Percentiles rank a stretch among this genome's conserved stretches.
phyloP scores from a whole-genome alignment of 2,797 vertebrate species.

The Enteromius treurensis region DNA sequence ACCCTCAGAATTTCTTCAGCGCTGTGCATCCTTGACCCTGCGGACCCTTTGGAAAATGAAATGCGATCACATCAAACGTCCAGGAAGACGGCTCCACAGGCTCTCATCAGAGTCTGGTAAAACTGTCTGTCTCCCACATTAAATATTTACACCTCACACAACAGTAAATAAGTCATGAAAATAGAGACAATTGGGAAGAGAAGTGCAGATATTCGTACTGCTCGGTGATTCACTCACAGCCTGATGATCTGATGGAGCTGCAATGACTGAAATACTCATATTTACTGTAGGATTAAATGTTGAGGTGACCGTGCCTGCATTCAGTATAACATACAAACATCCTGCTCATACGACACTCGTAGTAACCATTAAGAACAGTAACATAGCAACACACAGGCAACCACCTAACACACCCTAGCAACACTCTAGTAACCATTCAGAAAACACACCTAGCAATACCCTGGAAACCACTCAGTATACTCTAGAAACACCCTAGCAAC shows the following conservation, averaged over 20 bases:
- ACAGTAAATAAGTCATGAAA: constrained; percentile 80
- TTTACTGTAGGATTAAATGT: background rate
- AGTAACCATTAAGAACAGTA: background rate
- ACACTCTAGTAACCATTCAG: background rate
- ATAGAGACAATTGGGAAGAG: constrained; percentile 63
- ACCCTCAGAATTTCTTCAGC: constrained; percentile 43
- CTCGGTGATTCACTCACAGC: constrained; percentile 18
- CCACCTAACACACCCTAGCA: background rate
- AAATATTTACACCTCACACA: constrained; percentile 74
- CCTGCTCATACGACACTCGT: background rate
- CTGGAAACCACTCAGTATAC: background rate
- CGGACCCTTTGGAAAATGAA: constrained; percentile 28
- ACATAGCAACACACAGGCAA: rapidly evolving
- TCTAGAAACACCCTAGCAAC: background rate
- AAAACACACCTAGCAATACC: background rate
- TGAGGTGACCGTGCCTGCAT: background rate
- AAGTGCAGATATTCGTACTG: constrained; percentile 16
- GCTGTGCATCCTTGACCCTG: constrained; percentile 29
- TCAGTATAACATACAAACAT: background rate
- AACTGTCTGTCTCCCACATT: constrained; percentile 68
- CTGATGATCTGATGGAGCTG: constrained; percentile 39
- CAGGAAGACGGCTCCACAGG: constrained; percentile 46
- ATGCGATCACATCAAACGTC: constrained; percentile 44
- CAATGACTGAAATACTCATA: background rate
- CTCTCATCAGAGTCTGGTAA: constrained; percentile 72